A percentile compares a stretch with the other conserved stretches of the same genome.
Evolutionary conservation across 1,140 invertebrate genomes (phyloP).

Genomic region (Penaeus chinensis): DNA sequence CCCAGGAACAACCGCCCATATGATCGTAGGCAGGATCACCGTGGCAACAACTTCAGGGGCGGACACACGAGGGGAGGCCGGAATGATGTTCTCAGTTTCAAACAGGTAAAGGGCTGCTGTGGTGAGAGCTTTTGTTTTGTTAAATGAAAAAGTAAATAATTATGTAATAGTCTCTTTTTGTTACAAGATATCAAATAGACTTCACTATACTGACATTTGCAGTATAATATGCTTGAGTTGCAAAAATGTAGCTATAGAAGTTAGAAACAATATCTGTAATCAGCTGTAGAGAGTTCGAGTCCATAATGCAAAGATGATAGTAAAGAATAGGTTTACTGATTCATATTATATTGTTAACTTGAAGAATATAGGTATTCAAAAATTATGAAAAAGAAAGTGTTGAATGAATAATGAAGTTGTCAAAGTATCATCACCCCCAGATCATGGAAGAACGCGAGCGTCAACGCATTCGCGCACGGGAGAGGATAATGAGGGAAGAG

Average conservation of each 20-base stretch:
- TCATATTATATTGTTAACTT: too few relatives aligned
- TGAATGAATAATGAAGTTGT: too few relatives aligned
- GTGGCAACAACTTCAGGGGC: not conserved
- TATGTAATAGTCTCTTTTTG: not conserved
- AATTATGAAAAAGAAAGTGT: too few relatives aligned
- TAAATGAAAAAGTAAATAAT: not conserved
- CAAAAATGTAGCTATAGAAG: too few relatives aligned
- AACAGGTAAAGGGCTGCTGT: conserved; percentile 42
- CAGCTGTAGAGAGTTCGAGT: too few relatives aligned
- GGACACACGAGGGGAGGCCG: conserved; percentile 15
- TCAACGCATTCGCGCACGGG: conserved; percentile 44
- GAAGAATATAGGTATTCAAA: too few relatives aligned
- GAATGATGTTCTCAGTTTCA: conserved; percentile 47
- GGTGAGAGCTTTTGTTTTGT: not conserved
- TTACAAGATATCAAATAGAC: not conserved
- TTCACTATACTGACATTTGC: too few relatives aligned
- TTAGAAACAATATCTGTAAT: too few relatives aligned
- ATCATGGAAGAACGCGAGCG: conserved; percentile 60
- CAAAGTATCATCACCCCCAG: not conserved
- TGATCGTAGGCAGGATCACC: conserved; percentile 34
- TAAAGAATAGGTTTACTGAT: too few relatives aligned
- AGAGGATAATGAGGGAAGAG: conserved; percentile 53
- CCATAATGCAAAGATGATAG: too few relatives aligned
- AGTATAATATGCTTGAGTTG: too few relatives aligned
- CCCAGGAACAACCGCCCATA: conserved; percentile 33